phyloP scores from a whole-genome alignment of 2,888 invertebrate species.

The Petrolisthes manimaculis region DNA sequence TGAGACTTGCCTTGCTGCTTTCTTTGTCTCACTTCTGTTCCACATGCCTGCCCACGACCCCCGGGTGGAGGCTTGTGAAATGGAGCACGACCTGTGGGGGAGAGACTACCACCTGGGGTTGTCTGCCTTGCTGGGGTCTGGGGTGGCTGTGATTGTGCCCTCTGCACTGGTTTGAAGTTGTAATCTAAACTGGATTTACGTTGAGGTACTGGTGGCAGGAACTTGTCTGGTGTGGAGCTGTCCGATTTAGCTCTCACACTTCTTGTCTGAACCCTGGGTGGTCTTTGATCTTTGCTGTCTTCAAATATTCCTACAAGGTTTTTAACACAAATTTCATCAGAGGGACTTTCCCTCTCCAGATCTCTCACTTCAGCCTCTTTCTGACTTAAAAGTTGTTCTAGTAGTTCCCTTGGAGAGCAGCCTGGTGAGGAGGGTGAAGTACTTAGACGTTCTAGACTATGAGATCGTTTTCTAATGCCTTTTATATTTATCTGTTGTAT shows the following conservation, averaged over 20 bases:
- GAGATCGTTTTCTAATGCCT: slow-evolving; percentile 59
- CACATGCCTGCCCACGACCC: slow-evolving; percentile 40
- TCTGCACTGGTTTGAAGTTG: slow-evolving; percentile 52
- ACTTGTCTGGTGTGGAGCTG: slow-evolving; percentile 68
- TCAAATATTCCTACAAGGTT: slow-evolving; percentile 64
- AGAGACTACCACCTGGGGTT: slow-evolving; percentile 32
- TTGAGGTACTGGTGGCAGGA: slow-evolving; percentile 69
- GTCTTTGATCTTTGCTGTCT: slow-evolving; percentile 48
- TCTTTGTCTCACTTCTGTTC: slow-evolving; percentile 56
- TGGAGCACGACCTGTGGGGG: slow-evolving; percentile 21
- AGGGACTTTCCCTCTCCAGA: slow-evolving; percentile 35
- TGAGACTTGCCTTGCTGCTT: slow-evolving; percentile 65
- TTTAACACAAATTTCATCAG: slow-evolving; percentile 64
- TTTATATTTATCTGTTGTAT: slow-evolving; percentile 33
- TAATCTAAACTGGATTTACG: slow-evolving; percentile 69
- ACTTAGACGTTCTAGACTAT: slow-evolving; percentile 61
- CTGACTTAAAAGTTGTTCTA: slow-evolving; percentile 50
- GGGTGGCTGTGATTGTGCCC: slow-evolving; percentile 61
- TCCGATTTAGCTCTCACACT: slow-evolving; percentile 57
- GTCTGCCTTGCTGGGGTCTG: slow-evolving; percentile 34
- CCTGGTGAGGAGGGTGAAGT: slow-evolving; percentile 54
- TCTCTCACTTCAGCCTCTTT: slow-evolving; percentile 42
- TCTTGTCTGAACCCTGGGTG: slow-evolving; percentile 41
- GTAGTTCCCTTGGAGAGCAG: slow-evolving; percentile 32
- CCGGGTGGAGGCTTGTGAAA: slow-evolving; percentile 45